Conservation (phyloP, 2,113 vertebrate genomes). For the Meriones unguiculatus region DNA sequence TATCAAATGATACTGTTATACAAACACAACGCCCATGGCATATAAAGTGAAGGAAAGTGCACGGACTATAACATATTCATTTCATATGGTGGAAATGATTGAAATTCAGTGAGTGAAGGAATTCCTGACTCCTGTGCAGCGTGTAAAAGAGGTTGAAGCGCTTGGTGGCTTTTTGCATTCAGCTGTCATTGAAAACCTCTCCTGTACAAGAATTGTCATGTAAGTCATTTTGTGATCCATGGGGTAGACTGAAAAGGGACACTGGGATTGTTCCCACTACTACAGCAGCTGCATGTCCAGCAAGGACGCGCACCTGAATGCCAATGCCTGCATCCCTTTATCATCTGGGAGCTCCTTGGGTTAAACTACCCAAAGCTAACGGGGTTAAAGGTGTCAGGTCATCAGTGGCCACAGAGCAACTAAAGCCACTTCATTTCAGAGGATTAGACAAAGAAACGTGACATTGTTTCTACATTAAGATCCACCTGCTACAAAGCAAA, state of each 20-base stretch:
- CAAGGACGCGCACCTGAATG: background rate
- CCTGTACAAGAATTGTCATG: background rate
- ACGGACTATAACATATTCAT: background rate
- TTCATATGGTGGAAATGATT: background rate
- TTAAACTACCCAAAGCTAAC: background rate
- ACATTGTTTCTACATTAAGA: background rate
- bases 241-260: background rate
- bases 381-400: background rate
- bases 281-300: background rate
- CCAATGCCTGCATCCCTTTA: background rate
- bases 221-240: background rate
- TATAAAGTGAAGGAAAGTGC: background rate
- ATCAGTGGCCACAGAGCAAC: background rate
- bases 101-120: background rate
- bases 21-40: background rate
- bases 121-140: background rate
- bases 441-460: background rate
- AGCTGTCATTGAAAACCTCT: slow-evolving; percentile 28
- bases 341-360: background rate
- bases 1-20: background rate
- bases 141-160: background rate
- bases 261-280: background rate
- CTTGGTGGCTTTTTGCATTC: slow-evolving; percentile 35
- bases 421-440: slow-evolving; percentile 29
- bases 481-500: background rate